Evolutionary conservation across 2,797 vertebrate species (phyloP), one percentile per base, ranked within the genome.

Genomic region (Acrocephalus scirpaceus): DNA sequence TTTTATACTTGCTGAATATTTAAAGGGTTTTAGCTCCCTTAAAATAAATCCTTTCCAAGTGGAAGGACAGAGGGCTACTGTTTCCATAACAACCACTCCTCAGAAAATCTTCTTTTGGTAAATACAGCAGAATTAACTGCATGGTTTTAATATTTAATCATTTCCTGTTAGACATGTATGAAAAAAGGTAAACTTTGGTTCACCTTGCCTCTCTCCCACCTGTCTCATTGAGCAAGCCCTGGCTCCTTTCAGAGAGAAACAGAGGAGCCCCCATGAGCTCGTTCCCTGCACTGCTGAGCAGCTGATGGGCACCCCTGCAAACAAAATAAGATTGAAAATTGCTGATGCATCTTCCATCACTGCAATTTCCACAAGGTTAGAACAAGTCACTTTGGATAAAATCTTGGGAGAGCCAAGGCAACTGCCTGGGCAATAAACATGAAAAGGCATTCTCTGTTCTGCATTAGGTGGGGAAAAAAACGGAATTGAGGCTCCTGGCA

Each of bases 1-100:
- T 89, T 95, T 95, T 91, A 93, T 91, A 92, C 88, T 70, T 79
- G 66, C 47, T 94, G 95, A 94, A 95, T 97, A 97, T 97, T 96
- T 97, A 97, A 97, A 94, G 88, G 72, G 36, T 87, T 96, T 94
- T 67, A 82, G 86, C 93, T 97, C 86, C 90, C 85, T 94, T 94
- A 92, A 96, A 97, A 96, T 96, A 96, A 96, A 94, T 92, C 95
- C 87, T 80, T 86, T 93, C 93, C 81, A 77, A 72, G 65, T 71
- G 82, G 91, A 92, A 95, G 95, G 97, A 97, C 97, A 97, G 97
- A 94, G 95, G 93, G 92, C 96, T 85, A 89, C 97, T 70, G 97
- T 98, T 97, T 97, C 96, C 94, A 96, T 97, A 97, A 96, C 95
- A 97, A 97, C 93, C 93, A 85, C 92, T 94, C 96, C 96, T 96